A percentile compares a stretch with the other conserved stretches of the same genome.
These are phyloP conservation scores for Oxystoma pomonae DNA, from an alignment of 2,888 invertebrate genomes.

Conservation along the genomic window DNA sequence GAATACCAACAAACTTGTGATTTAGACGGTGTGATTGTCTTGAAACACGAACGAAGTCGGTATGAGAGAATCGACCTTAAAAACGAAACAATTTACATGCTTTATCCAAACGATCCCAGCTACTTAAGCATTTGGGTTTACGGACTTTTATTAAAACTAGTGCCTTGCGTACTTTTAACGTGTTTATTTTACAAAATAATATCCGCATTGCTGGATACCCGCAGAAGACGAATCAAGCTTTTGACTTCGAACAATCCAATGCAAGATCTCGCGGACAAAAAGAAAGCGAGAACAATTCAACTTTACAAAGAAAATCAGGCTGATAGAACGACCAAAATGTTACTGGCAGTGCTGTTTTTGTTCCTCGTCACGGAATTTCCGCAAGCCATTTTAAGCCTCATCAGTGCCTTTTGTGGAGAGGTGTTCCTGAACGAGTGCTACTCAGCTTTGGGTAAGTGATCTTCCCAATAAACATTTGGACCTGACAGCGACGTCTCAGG, in stretches of 20 bases:
- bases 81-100: constrained; percentile 26
- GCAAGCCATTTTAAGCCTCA: constrained; percentile 51
- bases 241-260: constrained; percentile 18
- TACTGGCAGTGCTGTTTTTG: constrained; percentile 75
- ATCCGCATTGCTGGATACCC: constrained; percentile 25
- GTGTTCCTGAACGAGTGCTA: constrained; percentile 28
- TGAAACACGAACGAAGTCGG: constrained; percentile 20
- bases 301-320: constrained; percentile 57
- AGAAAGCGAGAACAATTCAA: constrained; percentile 20
- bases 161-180: constrained; percentile 27
- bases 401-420: constrained; percentile 39
- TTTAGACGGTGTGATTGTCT: constrained; percentile 24
- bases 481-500: no score
- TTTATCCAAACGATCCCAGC: constrained; percentile 23
- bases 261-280: constrained; percentile 20
- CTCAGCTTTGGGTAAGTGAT: constrained; percentile 27
- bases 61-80: constrained; percentile 17
- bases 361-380: constrained; percentile 85
- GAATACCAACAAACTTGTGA: constrained; percentile 22
- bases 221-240: constrained; percentile 22
- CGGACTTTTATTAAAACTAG: constrained; percentile 24
- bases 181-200: constrained; percentile 28
- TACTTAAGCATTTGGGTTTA: constrained; percentile 28
- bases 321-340: constrained; percentile 80
- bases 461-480: no score